Percentiles rank a stretch among this genome's conserved stretches.
These are phyloP conservation scores for Lampris megalopsis DNA, from an alignment of 2,113 vertebrate species.

Conservation along the genomic window DNA sequence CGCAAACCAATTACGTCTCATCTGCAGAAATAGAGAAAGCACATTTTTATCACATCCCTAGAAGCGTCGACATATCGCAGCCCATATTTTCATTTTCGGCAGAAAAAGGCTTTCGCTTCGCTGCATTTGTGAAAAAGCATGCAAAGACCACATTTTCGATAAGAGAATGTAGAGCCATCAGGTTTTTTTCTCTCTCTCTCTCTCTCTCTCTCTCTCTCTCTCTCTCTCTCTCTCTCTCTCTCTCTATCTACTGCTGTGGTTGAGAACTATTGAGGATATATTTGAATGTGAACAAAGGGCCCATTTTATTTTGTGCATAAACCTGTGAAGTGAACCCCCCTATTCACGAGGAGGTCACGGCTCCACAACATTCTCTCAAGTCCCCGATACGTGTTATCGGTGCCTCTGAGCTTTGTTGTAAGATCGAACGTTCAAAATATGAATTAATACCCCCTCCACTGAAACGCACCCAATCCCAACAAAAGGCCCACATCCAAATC, in stretches of 20 bases:
- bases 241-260: constrained; percentile 25
- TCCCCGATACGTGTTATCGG: constrained; percentile 68
- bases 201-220: too few species aligned
- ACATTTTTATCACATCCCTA: constrained; percentile 1
- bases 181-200: constrained; percentile 29
- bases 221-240: too few species aligned
- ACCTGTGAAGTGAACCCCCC: constrained; percentile 71
- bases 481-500: constrained; percentile 79
- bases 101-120: constrained; percentile 53
- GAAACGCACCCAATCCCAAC: constrained; percentile 80
- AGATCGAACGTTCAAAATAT: constrained; percentile 76
- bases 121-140: constrained; percentile 32
- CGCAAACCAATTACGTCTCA: neutral
- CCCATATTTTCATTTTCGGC: constrained; percentile 53
- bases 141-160: constrained; percentile 55
- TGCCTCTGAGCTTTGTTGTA: constrained; percentile 73
- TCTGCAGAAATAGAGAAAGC: neutral
- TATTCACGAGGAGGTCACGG: constrained; percentile 60
- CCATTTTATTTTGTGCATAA: constrained; percentile 65
- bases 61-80: constrained; percentile 38
- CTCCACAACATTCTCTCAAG: constrained; percentile 67
- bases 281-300: constrained; percentile 61
- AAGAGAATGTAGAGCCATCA: constrained; percentile 57
- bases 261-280: constrained; percentile 58
- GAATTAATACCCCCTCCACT: constrained; percentile 78